phyloP scores from a whole-genome alignment of 30 jellyfish, hydroid and myxozoan species.

The Aurelia sp. region DNA sequence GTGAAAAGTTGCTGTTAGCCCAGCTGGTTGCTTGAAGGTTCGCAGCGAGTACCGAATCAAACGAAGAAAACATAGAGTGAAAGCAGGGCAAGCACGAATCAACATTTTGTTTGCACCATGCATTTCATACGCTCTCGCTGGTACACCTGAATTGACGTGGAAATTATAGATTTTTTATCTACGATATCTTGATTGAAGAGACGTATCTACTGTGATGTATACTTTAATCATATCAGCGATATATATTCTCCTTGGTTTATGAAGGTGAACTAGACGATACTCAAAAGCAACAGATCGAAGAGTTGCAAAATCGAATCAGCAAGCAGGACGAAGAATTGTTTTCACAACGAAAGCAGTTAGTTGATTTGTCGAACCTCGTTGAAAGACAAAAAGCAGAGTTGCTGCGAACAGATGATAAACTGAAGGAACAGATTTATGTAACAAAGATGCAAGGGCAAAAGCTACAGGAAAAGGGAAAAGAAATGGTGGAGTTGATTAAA shows the following conservation, averaged over 20 bases:
- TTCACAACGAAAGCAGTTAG: slow-evolving; percentile 76
- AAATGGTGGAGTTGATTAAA: slow-evolving; percentile 51
- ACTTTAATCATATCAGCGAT: too few relatives aligned
- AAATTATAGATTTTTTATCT: too few relatives aligned
- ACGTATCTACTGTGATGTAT: too few relatives aligned
- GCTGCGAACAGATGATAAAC: slow-evolving; percentile 65
- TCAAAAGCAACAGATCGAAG: slow-evolving; percentile 82
- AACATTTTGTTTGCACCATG: too few relatives aligned
- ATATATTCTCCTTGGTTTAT: neutral
- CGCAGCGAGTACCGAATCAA: too few relatives aligned
- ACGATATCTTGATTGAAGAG: too few relatives aligned
- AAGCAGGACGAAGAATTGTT: slow-evolving; percentile 76
- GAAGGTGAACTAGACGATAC: slow-evolving; percentile 91
- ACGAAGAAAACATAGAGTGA: too few relatives aligned
- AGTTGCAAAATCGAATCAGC: slow-evolving; percentile 44
- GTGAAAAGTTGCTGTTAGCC: too few relatives aligned
- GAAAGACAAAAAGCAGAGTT: slow-evolving; percentile 78
- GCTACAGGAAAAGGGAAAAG: slow-evolving; percentile 61
- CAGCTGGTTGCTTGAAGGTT: too few relatives aligned
- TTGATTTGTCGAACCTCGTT: slow-evolving; percentile 73
- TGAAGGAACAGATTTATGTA: slow-evolving; percentile 63
- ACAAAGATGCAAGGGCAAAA: slow-evolving; percentile 60
- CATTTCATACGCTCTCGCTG: too few relatives aligned
- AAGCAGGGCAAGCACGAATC: too few relatives aligned
- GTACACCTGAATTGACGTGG: too few relatives aligned